Evolutionary conservation across 2,888 invertebrate genomes (phyloP).

Genomic region (Magallana nippona): DNA sequence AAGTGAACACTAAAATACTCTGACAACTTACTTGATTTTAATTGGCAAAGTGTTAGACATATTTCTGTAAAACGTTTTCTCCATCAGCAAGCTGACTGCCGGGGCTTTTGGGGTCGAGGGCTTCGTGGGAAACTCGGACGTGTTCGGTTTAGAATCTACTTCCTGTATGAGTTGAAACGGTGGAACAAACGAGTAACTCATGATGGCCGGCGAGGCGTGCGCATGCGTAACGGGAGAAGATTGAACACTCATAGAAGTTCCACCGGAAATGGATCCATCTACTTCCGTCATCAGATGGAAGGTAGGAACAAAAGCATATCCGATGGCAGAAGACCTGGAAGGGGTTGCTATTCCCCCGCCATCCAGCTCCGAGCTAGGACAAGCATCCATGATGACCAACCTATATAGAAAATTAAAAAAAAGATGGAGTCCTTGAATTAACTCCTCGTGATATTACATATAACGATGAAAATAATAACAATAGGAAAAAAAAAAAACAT

Average conservation of each 20-base stretch:
- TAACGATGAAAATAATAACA: neutral
- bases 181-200: constrained; percentile 37
- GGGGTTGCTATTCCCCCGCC: constrained; percentile 35
- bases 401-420: neutral
- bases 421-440: too few relatives aligned
- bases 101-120: neutral
- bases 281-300: constrained; percentile 33
- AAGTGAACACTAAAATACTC: neutral
- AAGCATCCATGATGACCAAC: neutral
- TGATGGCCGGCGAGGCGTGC: constrained; percentile 14
- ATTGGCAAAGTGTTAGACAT: constrained; percentile 27
- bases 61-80: constrained; percentile 38
- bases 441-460: neutral
- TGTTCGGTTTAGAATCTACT: constrained; percentile 23
- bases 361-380: constrained; percentile 10
- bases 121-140: neutral
- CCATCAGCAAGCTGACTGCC: neutral
- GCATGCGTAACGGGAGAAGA: neutral
- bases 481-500: too few relatives aligned
- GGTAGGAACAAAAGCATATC: constrained; percentile 39
- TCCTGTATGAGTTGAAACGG: constrained; percentile 35
- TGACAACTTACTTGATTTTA: constrained; percentile 35
- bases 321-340: constrained; percentile 16
- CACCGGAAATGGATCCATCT: neutral
- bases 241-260: neutral